Conservation (phyloP, 2,113 vertebrate species). For the Hystrix cristata region DNA sequence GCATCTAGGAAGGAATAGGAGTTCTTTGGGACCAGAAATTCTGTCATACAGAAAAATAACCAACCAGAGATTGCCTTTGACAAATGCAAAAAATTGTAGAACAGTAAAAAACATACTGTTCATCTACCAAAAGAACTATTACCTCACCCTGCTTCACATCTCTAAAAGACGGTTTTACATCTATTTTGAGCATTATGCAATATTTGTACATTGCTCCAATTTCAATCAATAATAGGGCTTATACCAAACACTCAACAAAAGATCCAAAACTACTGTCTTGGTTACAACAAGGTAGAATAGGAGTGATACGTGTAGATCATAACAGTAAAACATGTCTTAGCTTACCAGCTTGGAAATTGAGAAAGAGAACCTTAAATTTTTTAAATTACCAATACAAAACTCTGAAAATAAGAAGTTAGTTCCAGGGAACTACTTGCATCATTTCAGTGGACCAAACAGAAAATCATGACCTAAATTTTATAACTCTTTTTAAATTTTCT, state of each 20-base stretch:
- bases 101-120: background rate
- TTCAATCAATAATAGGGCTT: background rate
- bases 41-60: background rate
- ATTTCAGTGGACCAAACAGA: conserved; percentile 22
- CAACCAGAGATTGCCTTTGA: background rate
- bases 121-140: background rate
- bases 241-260: background rate
- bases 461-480: conserved; percentile 4
- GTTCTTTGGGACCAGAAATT: background rate
- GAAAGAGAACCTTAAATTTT: background rate
- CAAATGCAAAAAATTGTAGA: background rate
- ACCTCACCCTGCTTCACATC: background rate
- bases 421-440: background rate
- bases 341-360: background rate
- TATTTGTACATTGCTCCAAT: background rate
- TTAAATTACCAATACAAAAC: background rate
- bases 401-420: conserved; percentile 18
- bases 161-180: background rate
- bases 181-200: background rate
- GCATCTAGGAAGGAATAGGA: background rate
- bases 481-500: conserved; percentile 24
- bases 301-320: background rate
- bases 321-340: background rate
- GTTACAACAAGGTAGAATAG: background rate
- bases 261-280: background rate